Evolutionary conservation across 2,888 invertebrate species (phyloP).

Genomic region (Acronicta psi): DNA sequence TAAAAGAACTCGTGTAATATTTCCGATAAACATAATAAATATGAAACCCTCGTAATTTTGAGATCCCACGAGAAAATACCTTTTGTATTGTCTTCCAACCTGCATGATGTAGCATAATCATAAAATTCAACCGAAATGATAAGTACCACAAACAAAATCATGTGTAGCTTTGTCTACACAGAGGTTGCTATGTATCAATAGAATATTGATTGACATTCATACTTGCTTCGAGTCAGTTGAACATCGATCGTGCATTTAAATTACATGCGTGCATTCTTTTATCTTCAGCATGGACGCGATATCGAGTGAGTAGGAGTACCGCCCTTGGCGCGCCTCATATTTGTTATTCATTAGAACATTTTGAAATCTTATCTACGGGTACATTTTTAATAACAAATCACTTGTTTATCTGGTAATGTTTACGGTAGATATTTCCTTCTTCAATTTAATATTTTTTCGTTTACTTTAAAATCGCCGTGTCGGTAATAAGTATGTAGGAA

Average conservation of each 20-base stretch:
- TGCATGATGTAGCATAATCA: constrained; percentile 19
- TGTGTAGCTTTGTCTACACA: constrained; percentile 57
- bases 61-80: constrained; percentile 3
- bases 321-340: constrained; percentile 66
- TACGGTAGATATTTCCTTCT: constrained; percentile 11
- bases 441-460: constrained; percentile 7
- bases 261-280: constrained; percentile 63
- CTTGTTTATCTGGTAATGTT: constrained; percentile 38
- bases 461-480: no score
- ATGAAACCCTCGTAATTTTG: constrained; percentile 7
- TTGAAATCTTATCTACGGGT: constrained; percentile 58
- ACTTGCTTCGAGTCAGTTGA: constrained; percentile 54
- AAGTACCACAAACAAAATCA: constrained; percentile 37
- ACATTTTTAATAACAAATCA: constrained; percentile 53
- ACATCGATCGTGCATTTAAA: constrained; percentile 59
- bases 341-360: constrained; percentile 61
- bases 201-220: constrained; percentile 63
- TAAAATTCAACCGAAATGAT: constrained; percentile 13
- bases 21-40: no score
- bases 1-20: no score
- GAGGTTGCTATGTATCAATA: constrained; percentile 52
- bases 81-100: constrained; percentile 19
- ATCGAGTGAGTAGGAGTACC: constrained; percentile 64
- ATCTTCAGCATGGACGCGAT: constrained; percentile 58
- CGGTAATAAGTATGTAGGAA: no score